phyloP scores from a whole-genome alignment of 2,888 invertebrate species.

The Dorcus hopei region DNA sequence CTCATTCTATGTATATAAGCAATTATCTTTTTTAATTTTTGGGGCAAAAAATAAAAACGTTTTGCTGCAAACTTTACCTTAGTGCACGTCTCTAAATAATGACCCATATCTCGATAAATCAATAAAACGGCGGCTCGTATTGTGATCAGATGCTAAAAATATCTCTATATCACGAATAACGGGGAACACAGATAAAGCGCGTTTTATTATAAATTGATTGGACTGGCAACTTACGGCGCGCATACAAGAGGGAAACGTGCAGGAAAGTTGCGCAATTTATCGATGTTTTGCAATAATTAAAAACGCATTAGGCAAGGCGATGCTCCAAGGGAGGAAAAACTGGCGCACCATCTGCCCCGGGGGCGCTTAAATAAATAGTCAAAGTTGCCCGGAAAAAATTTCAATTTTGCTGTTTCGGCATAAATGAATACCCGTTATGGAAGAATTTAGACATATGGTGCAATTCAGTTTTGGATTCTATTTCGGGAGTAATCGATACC shows the following conservation, averaged over 20 bases:
- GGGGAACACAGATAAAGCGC: constrained; percentile 4
- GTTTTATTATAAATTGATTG: not conserved
- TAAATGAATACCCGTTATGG: no score
- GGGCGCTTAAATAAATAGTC: no score
- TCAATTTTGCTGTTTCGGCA: no score
- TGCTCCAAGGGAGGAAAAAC: no score
- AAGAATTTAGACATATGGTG: no score
- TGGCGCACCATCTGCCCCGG: no score
- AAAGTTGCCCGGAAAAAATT: no score
- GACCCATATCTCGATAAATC: constrained; percentile 13
- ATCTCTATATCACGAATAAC: constrained; percentile 1
- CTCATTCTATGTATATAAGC: no score
- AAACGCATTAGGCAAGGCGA: no score
- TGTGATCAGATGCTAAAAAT: constrained; percentile 13
- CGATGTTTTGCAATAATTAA: not conserved
- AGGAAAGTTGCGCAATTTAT: not conserved
- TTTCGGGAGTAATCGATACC: no score
- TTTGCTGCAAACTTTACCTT: not conserved
- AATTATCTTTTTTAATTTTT: no score
- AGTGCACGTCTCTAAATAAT: not conserved
- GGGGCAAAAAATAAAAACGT: not conserved
- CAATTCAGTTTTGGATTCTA: no score
- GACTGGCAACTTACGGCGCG: not conserved
- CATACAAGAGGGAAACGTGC: not conserved
- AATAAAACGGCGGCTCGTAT: constrained; percentile 7